Evolutionary conservation across 1,140 invertebrate species (phyloP), one percentile per base, ranked within the genome.

Genomic region (Piezodorus guildinii): DNA sequence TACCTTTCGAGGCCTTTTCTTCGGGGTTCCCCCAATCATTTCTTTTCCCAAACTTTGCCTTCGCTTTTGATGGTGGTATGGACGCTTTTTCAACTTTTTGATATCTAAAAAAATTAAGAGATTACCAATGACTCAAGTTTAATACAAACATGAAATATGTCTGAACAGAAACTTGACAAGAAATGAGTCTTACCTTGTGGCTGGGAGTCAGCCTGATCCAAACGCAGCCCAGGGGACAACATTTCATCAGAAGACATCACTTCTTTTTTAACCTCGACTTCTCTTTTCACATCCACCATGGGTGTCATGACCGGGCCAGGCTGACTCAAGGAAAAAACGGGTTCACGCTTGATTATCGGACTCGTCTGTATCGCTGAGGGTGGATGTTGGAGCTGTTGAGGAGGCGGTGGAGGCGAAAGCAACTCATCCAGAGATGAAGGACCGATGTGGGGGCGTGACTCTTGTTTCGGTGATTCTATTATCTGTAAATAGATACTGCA

Each of bases 1-100:
- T 65, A 73, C 83, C 75, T 91, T 94, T 27, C 89, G 79, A 14
- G 86, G 80, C 27, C 89, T 78, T 73, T 94, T 94, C 70, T 91
- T 92, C 19, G 81, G 80, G 21, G 80, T 77, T 44, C 75, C 74
- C 64, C 67, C 72, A 59, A 67, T 68, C 34, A 77, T 69, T 69
- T 84, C 81, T 67, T 82, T 85, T 30, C 82, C 80, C 67, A 79
- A 81, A 71, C 82, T 86, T 71, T 83, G 84, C 60, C 85, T 77
- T 30, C 89, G 77, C 71, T 91, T 91, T 70, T 90, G 87, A 72
- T 91, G 88, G 71, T 90, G 89, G 72, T 90, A 85, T 52, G 88
- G 78, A 39, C 90, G 78, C 72, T 90, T 90, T 63, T 85, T 75
- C 73, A 89, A 90, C 67, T 90, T 88, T 43, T 86, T 65, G 17